These are phyloP conservation scores for Loripinus fragilis DNA, from an alignment of 2,888 invertebrate species.

Conservation along the genomic window DNA sequence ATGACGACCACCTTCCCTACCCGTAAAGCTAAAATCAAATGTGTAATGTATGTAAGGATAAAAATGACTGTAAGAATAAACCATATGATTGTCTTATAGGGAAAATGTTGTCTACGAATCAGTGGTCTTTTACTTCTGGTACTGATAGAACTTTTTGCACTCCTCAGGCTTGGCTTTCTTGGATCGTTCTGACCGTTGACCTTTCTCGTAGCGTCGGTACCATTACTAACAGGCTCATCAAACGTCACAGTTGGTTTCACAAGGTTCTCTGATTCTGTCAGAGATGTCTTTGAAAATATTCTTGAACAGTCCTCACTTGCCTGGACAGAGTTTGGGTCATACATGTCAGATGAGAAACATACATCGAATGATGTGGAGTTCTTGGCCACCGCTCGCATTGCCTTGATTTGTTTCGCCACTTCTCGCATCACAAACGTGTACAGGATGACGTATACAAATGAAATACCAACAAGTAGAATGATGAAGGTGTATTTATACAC, in stretches of 20 bases:
- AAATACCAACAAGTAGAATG: slow-evolving; percentile 42
- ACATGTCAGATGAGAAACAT: slow-evolving; percentile 46
- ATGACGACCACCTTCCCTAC: slow-evolving; percentile 40
- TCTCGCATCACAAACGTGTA: slow-evolving; percentile 51
- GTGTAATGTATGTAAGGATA: slow-evolving; percentile 49
- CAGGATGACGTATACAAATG: slow-evolving; percentile 41
- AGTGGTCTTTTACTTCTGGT: slow-evolving; percentile 34
- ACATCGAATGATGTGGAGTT: slow-evolving; percentile 46
- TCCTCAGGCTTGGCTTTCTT: slow-evolving; percentile 35
- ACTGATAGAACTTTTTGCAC: slow-evolving; percentile 28
- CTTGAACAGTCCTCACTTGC: not conserved
- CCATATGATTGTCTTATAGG: slow-evolving; percentile 57
- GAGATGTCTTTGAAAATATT: slow-evolving; percentile 2
- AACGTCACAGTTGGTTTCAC: not conserved
- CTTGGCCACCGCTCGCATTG: slow-evolving; percentile 22
- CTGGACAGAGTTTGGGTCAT: slow-evolving; percentile 35
- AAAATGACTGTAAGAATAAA: slow-evolving; percentile 55
- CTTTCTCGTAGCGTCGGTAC: not conserved
- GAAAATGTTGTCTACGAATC: slow-evolving; percentile 31
- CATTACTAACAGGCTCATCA: not conserved
- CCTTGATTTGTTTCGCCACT: slow-evolving; percentile 42
- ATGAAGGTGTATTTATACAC: slow-evolving; percentile 50
- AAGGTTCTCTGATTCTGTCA: not conserved
- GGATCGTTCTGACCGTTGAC: slow-evolving; percentile 5
- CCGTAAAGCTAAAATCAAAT: slow-evolving; percentile 34